Percentiles rank a stretch among this genome's conserved stretches.
These are phyloP conservation scores for Mizuhopecten yessoensis DNA, from an alignment of 1,140 invertebrate genomes.

Conservation along the genomic window DNA sequence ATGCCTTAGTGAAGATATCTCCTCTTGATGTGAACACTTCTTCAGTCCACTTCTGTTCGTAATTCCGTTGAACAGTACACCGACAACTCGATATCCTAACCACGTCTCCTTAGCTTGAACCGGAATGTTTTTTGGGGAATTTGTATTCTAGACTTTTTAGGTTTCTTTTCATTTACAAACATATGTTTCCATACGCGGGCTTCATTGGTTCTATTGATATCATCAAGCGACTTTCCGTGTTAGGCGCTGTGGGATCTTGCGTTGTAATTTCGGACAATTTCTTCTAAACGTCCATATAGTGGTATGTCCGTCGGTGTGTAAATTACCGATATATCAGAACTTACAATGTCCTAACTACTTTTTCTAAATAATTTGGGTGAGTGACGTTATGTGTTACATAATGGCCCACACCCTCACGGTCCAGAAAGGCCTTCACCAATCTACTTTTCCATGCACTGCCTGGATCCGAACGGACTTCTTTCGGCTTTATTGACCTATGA, in stretches of 20 bases:
- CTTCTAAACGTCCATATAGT: background rate
- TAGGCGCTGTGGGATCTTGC: background rate
- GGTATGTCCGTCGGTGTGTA: background rate
- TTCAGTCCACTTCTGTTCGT: conserved; percentile 51
- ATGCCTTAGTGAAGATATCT: conserved; percentile 43
- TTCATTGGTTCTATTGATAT: background rate
- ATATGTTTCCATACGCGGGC: conserved; percentile 44
- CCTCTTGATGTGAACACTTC: conserved; percentile 49
- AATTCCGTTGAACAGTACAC: conserved; percentile 44
- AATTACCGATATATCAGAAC: background rate
- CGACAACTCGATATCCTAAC: conserved; percentile 41
- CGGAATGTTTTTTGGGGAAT: background rate
- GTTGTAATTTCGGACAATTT: background rate
- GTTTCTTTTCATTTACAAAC: conserved; percentile 44
- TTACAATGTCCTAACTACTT: conserved; percentile 27
- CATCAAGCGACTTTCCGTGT: background rate
- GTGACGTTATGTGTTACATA: background rate
- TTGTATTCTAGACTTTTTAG: background rate
- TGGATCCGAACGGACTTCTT: too few relatives aligned
- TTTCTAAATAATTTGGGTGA: conserved; percentile 8
- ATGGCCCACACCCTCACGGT: background rate
- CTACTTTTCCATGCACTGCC: background rate
- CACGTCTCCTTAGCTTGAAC: conserved; percentile 44
- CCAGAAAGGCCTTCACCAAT: background rate
- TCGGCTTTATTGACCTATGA: background rate